Base-by-base conservation (phyloP, 2,113 vertebrate species). In the Zonotrichia leucophrys region DNA sequence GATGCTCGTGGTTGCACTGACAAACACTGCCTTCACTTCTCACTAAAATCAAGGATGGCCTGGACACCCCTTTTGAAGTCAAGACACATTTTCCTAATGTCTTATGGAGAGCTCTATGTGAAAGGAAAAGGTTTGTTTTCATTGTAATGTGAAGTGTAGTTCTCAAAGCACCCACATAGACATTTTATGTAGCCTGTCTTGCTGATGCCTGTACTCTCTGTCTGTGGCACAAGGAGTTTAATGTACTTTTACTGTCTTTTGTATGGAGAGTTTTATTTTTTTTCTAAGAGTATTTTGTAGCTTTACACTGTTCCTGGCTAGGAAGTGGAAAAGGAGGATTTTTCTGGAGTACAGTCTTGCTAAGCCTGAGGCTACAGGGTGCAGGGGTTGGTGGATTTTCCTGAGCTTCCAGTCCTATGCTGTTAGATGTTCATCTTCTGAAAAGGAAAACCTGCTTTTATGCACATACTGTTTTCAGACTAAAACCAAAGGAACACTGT, bases 1-100 rank as follows among this genome's bases (percentile, higher is more conserved):
- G 73, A 6, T 0, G 1, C 12, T 84, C 21, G 22, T 84, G 1
- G 0, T 2, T 2, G 2, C 33, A 5, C 44, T 75, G 35, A 52
- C 27, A 60, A 88, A n/a, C 30, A 35, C 21, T 46, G 33, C 33
- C 60, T 3, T 2, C 59, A 11, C 33, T 75, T 92, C 27, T 22
- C 33, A 12, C 15, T 50, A 13, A 66, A 55, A 44, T 85, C 58
- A 24, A 8, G 20, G 46, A 27, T 60, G 33, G 60, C 13, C 22
- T 85, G 50, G 58, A 28, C 44, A 72, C 0, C 0, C 11, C 24
- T 60, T 91, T 76, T 56, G 44, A 87, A 90, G n/a, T 60, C 50
- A 66, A 33, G 50, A 73, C 8, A 35, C 8, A 6, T 90, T 68
- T 88, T 87, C 37, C 30, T 79, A 17, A 49, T 12, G 5, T 44